Conservation (phyloP, 2,797 vertebrate genomes). For the Leptodactylus fallax region DNA sequence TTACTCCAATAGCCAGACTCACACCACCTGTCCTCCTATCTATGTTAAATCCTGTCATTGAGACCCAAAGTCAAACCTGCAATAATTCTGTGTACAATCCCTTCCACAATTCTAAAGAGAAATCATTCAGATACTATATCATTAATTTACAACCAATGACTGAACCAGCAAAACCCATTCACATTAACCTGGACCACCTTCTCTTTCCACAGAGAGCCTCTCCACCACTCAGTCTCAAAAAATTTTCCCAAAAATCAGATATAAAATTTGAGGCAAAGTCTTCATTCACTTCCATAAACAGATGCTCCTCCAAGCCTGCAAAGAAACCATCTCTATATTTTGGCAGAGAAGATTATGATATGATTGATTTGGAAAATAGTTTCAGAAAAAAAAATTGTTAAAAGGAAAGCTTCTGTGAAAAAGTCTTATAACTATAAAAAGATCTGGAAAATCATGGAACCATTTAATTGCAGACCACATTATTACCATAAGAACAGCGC, state of each 20-base stretch:
- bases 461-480: constrained; percentile 1
- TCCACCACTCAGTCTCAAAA: too few relatives aligned
- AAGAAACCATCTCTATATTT: not conserved
- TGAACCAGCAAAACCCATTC: not conserved
- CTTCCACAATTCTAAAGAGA: not conserved
- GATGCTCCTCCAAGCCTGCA: not conserved
- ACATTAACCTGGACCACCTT: not conserved
- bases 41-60: not conserved
- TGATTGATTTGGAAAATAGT: not conserved
- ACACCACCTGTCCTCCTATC: not conserved
- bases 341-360: not conserved
- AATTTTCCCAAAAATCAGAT: not conserved
- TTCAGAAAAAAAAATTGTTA: not conserved
- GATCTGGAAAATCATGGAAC: not conserved
- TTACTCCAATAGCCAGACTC: not conserved
- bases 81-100: not conserved
- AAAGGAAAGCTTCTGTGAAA: not conserved
- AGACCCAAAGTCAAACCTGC: not conserved
- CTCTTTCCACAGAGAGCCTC: not conserved
- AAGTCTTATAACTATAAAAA: not conserved
- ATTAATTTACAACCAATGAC: not conserved
- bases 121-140: constrained; percentile 4
- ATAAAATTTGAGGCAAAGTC: too few relatives aligned
- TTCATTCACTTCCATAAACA: not conserved
- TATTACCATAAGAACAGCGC: not conserved